Conservation (phyloP, 2,113 vertebrate genomes). For the Ceyx melanurus region DNA sequence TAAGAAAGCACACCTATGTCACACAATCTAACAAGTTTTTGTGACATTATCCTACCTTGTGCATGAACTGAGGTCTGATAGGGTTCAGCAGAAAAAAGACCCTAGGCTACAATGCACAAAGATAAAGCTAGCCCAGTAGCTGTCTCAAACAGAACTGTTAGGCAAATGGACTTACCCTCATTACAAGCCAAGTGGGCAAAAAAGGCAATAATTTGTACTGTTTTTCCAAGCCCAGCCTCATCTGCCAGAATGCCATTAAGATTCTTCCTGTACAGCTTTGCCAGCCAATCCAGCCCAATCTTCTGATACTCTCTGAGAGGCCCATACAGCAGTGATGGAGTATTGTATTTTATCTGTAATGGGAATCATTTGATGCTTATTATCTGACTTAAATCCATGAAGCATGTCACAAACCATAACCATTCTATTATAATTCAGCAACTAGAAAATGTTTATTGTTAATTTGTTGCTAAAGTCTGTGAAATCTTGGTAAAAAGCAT, state of each 20-base stretch:
- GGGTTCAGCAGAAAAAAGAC: background rate
- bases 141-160: background rate
- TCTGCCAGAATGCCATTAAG: slow-evolving; percentile 92
- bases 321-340: slow-evolving; percentile 84
- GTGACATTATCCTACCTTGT: background rate
- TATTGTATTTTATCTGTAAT: slow-evolving; percentile 75
- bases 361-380: background rate
- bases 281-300: slow-evolving; percentile 90
- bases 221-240: slow-evolving; percentile 88
- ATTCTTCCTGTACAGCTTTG: slow-evolving; percentile 85
- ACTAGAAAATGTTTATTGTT: background rate
- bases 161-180: slow-evolving; percentile 76
- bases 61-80: background rate
- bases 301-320: slow-evolving; percentile 89
- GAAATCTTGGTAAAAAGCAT: background rate
- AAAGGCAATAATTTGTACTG: slow-evolving; percentile 91
- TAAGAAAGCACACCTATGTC: background rate
- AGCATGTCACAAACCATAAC: background rate
- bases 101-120: background rate
- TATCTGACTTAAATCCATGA: background rate
- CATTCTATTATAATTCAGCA: accelerated
- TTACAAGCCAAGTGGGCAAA: slow-evolving; percentile 89
- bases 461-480: background rate
- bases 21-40: background rate
- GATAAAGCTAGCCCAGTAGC: background rate